Percentiles rank a stretch among this genome's conserved stretches.
Conservation (phyloP, 1,140 invertebrate genomes). For the Diuraphis noxia region DNA sequence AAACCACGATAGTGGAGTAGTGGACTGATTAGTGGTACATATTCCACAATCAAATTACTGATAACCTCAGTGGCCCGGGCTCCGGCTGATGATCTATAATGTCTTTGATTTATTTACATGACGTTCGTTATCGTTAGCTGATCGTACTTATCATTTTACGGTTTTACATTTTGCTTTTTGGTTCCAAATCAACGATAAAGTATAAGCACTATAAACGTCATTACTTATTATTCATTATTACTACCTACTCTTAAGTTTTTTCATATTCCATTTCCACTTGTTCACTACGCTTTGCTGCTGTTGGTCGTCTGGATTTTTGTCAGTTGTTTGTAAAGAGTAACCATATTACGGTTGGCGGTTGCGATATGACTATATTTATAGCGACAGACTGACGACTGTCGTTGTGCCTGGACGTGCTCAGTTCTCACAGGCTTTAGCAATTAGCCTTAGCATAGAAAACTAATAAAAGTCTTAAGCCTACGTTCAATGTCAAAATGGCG, state of each 20-base stretch:
- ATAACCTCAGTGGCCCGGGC: neutral
- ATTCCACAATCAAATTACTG: neutral
- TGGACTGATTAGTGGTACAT: no score
- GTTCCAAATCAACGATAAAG: neutral
- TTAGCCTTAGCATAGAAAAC: neutral
- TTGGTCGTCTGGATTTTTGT: neutral
- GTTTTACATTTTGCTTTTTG: neutral
- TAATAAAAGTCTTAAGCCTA: neutral
- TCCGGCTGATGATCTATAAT: neutral
- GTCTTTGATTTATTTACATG: neutral
- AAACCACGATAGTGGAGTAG: no score
- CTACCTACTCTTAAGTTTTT: neutral
- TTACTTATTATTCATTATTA: neutral
- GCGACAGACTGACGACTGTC: neutral
- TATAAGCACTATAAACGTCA: neutral
- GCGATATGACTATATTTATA: constrained; percentile 16
- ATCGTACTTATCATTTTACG: neutral
- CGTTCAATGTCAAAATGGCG: constrained; percentile 30
- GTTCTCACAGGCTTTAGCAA: neutral
- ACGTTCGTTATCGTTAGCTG: neutral
- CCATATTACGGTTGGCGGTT: neutral
- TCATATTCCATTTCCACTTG: neutral
- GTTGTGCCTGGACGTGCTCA: neutral
- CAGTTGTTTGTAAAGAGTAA: neutral
- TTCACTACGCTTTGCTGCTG: neutral